phyloP scores from a whole-genome alignment of 2,888 invertebrate species.

The Petrolisthes manimaculis region DNA sequence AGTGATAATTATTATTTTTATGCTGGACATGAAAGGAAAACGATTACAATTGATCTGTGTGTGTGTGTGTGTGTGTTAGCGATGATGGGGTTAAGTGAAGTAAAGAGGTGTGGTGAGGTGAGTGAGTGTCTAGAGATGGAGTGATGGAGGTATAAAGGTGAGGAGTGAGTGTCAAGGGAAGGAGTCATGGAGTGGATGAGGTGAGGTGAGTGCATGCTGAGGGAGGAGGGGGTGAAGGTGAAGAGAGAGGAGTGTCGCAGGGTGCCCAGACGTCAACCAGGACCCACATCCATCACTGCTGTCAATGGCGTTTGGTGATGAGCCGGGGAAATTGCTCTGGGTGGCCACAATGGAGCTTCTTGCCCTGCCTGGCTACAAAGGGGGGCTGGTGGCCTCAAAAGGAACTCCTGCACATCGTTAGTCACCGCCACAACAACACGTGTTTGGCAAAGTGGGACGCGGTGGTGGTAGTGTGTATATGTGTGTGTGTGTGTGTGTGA shows the following conservation, averaged over 20 bases:
- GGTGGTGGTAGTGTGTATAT: background rate
- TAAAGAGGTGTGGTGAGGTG: too few species aligned
- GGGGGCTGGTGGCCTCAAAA: too few species aligned
- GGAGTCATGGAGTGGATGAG: background rate
- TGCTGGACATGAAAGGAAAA: too few species aligned
- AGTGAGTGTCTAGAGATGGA: too few species aligned
- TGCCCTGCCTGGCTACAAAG: too few species aligned
- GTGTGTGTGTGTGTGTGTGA: background rate
- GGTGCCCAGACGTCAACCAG: slow-evolving; percentile 9
- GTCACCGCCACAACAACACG: slow-evolving; percentile 23
- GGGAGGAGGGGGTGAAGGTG: background rate
- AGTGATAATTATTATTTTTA: too few species aligned
- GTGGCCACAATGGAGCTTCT: too few species aligned
- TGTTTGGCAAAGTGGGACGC: background rate
- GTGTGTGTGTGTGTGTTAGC: too few species aligned
- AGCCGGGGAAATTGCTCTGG: slow-evolving; percentile 36
- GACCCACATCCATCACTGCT: slow-evolving; percentile 23
- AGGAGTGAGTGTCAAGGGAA: background rate
- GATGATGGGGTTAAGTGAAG: too few species aligned
- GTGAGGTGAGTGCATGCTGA: too few species aligned
- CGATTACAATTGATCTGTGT: too few species aligned
- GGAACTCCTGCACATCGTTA: slow-evolving; percentile 38
- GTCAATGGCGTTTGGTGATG: slow-evolving; percentile 23
- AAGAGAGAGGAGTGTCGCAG: background rate
- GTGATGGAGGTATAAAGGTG: too few species aligned